Evolutionary conservation across 1,140 invertebrate species (phyloP).

Genomic region (Sycobia sp.): DNA sequence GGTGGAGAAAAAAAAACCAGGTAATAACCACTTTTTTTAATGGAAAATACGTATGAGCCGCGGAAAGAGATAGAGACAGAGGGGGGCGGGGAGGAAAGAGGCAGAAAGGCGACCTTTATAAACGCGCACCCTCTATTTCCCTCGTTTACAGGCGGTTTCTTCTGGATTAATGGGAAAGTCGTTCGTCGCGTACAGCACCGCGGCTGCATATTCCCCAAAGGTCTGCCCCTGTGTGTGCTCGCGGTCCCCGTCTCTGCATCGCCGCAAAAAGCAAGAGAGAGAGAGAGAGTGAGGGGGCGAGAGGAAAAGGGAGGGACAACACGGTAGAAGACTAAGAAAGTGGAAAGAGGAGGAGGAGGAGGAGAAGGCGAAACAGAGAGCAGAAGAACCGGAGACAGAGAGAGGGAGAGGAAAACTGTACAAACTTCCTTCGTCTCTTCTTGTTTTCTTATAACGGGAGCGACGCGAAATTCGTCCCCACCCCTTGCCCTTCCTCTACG

Average conservation of each 20-base stretch:
- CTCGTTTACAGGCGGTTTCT: conserved; percentile 10
- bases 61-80: conserved; percentile 13
- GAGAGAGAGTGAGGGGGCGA: too few relatives aligned
- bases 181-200: not conserved
- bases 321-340: too few relatives aligned
- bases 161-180: conserved; percentile 30
- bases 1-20: conserved; percentile 3
- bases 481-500: not conserved
- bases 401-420: not conserved
- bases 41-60: conserved; percentile 21
- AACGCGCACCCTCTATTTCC: not conserved
- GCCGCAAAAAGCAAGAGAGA: not conserved
- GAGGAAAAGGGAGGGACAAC: too few relatives aligned
- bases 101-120: too few relatives aligned
- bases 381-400: too few relatives aligned
- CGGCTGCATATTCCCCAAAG: conserved; percentile 15
- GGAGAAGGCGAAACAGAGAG: too few relatives aligned
- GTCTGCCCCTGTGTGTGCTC: too few relatives aligned
- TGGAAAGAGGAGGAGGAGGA: too few relatives aligned
- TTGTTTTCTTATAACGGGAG: too few relatives aligned
- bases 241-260: too few relatives aligned
- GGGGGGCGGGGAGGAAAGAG: too few relatives aligned
- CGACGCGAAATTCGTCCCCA: not conserved
- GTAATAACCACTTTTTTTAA: conserved; percentile 34
- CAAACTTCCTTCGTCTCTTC: too few relatives aligned